Percentiles rank a stretch among this genome's conserved stretches.
phyloP scores from a whole-genome alignment of 2,113 vertebrate species.

The Spea bombifrons region DNA sequence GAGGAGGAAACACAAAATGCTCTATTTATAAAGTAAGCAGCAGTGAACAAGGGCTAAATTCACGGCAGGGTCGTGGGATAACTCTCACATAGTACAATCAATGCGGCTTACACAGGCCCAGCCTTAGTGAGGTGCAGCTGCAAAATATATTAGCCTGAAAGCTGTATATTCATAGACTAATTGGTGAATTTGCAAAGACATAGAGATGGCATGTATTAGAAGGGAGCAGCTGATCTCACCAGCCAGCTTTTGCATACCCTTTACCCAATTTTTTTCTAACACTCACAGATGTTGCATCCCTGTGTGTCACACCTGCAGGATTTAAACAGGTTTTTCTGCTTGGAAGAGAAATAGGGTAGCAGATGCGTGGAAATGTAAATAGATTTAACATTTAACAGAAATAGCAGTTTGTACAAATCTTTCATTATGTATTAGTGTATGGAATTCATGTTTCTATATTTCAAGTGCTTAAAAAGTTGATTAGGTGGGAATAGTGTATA shows the following conservation, averaged over 20 bases:
- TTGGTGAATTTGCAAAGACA: conserved; percentile 60
- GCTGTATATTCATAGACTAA: conserved; percentile 48
- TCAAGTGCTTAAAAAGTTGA: background rate
- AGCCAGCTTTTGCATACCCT: conserved; percentile 53
- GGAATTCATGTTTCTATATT: background rate
- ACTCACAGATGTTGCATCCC: conserved; percentile 61
- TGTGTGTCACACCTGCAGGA: conserved; percentile 61
- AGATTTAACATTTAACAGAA: conserved; percentile 39
- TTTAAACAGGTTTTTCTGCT: conserved; percentile 52
- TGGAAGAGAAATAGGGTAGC: conserved; percentile 47
- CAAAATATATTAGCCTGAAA: conserved; percentile 52
- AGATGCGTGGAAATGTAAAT: conserved; percentile 59
- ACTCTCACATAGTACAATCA: conserved; percentile 46
- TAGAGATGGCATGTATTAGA: conserved; percentile 48
- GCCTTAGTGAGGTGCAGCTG: conserved; percentile 50
- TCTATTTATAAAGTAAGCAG: conserved; percentile 42
- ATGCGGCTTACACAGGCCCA: conserved; percentile 37
- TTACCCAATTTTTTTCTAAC: conserved; percentile 51
- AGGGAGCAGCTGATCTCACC: conserved; percentile 58
- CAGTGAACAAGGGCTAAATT: conserved; percentile 43
- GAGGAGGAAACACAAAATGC: conserved; percentile 34
- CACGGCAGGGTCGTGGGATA: conserved; percentile 32
- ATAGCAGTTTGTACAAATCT: conserved; percentile 44
- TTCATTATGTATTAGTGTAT: conserved; percentile 35
- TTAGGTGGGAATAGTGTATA: background rate